Evolutionary conservation across 2,113 vertebrate genomes (phyloP), one percentile per base, ranked within the genome.

Genomic region (Cyrtonyx montezumae): DNA sequence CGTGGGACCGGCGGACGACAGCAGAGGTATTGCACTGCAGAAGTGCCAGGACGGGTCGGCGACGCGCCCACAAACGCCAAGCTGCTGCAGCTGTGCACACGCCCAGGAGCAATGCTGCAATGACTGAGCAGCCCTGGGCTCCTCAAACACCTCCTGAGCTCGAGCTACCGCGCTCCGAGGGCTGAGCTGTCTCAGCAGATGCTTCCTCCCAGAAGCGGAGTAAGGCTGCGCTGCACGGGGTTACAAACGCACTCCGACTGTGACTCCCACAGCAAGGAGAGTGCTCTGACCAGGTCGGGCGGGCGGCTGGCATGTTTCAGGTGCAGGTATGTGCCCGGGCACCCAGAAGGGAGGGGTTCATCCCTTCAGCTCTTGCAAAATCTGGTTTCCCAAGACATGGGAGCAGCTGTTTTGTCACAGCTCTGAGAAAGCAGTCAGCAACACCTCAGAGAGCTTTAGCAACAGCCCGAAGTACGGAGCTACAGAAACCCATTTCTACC

Each of bases 41-140:
- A 96, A 59, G 11, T 84, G 96, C 96, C 74, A 87, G 67, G 79
- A 46, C 91, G 76, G 22, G 22, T 91, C 87, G 36, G 23, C 80
- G 80, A 87, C 96, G 94, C 74, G 2, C 97, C 96, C 90, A 84
- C 92, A 95, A 53, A 97, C 87, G 93, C 94, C 90, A 87, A 93
- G 92, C 88, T 67, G 5, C n/a, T 36, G 16, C 43, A 58, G 16
- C 10, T 53, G 30, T 28, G 62, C 13, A 40, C 3, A 1, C 1
- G 6, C 32, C 16, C 42, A 4, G 6, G 62, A 34, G 9, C 28
- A 11, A 18, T 22, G 48, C 45, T 45, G 14, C 1, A 3, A 70
- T 7, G 7, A 16, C 37, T 15, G 16, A 84, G 48, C 3, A 34
- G 22, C 5, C 12, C 12, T 23, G 43, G 2, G 2, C 30, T 25